phyloP scores from a whole-genome alignment of 2,888 invertebrate species.

The Ditula angustiorana region DNA sequence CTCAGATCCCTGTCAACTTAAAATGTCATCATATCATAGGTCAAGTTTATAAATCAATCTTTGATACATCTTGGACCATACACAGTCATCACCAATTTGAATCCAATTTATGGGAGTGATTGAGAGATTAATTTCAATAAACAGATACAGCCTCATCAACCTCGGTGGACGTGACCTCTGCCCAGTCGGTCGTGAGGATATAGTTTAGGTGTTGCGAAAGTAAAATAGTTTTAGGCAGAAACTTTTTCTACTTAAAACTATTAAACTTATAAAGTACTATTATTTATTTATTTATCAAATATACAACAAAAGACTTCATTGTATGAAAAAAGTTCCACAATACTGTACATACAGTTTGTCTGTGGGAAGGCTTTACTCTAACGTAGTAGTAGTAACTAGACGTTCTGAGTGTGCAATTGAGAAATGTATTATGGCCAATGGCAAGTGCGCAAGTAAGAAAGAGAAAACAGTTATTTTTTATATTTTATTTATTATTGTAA shows the following conservation, averaged over 20 bases:
- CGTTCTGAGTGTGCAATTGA: too few species aligned
- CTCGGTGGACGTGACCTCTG: background rate
- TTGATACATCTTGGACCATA: background rate
- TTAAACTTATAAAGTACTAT: too few species aligned
- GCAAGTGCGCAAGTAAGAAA: too few species aligned
- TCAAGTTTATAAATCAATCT: background rate
- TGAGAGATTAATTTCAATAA: conserved; percentile 3
- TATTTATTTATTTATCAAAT: background rate
- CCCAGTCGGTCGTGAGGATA: background rate
- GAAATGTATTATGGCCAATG: too few species aligned
- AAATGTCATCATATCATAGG: too few species aligned
- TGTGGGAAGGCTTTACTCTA: too few species aligned
- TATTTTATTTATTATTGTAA: too few species aligned
- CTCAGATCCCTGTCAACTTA: background rate
- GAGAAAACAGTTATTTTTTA: too few species aligned
- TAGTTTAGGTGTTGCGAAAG: background rate
- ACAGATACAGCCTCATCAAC: background rate
- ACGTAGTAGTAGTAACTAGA: too few species aligned
- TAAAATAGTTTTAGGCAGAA: background rate
- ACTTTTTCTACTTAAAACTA: background rate
- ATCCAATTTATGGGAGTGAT: background rate
- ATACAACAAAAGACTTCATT: too few species aligned
- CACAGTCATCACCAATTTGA: background rate
- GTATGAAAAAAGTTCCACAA: too few species aligned
- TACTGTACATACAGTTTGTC: too few species aligned